Evolutionary conservation across 2,888 invertebrate genomes (phyloP).

Genomic region (Hyppa rectilinea): DNA sequence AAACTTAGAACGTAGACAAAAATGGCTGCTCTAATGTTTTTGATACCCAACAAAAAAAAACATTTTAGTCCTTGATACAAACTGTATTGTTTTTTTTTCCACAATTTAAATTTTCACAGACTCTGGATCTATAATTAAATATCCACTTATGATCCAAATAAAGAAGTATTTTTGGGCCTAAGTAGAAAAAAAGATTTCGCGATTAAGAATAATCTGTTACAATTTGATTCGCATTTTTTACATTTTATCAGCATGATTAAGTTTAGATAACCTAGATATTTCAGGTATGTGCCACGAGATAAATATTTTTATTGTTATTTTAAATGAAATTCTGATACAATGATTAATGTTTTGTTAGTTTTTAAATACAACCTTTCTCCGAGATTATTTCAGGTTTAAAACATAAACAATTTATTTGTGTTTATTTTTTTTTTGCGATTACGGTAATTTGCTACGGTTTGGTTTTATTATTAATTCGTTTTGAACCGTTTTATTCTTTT

Average conservation of each 20-base stretch:
- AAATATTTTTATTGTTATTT: background rate
- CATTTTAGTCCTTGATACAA: too few relatives aligned
- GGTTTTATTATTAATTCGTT: background rate
- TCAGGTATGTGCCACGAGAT: conserved; percentile 22
- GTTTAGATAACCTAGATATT: conserved; percentile 26
- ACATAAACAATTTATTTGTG: background rate
- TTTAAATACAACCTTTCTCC: background rate
- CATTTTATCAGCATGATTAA: conserved; percentile 31
- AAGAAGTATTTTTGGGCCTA: background rate
- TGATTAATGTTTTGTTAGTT: background rate
- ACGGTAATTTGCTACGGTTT: background rate
- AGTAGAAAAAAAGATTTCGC: background rate
- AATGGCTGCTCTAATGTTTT: too few relatives aligned
- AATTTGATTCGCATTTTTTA: conserved; percentile 51
- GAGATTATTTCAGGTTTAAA: background rate
- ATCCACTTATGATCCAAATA: background rate
- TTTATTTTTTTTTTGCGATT: background rate
- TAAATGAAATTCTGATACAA: background rate
- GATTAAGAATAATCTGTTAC: conserved; percentile 21
- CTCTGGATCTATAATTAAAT: background rate
- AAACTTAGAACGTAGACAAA: background rate
- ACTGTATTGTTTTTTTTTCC: too few relatives aligned
- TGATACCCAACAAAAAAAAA: too few relatives aligned
- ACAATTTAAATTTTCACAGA: too few relatives aligned
- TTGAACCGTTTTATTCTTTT: background rate